Percentiles rank a stretch among this genome's conserved stretches.
Conservation (phyloP, 2,888 invertebrate genomes). For the Cenopis cana region DNA sequence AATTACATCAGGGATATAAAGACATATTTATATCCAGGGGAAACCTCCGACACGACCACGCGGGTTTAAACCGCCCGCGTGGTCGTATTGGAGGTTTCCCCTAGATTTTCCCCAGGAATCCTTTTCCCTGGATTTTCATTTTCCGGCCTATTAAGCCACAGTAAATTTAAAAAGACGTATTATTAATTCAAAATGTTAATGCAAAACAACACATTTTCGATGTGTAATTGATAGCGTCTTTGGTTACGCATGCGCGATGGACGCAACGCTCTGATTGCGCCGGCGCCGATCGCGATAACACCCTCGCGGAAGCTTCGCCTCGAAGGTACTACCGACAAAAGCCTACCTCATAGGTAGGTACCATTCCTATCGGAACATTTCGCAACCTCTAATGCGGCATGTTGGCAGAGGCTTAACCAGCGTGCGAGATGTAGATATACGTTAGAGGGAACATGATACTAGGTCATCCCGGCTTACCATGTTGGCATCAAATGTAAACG, state of each 20-base stretch:
- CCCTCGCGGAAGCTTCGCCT: slow-evolving; percentile 57
- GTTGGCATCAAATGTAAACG: background rate
- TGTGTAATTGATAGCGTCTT: slow-evolving; percentile 43
- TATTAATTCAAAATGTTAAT: slow-evolving; percentile 18
- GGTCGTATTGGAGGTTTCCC: too few relatives aligned
- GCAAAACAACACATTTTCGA: slow-evolving; percentile 28
- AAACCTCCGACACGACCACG: too few relatives aligned
- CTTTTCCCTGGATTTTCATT: too few relatives aligned
- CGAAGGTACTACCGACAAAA: slow-evolving; percentile 38
- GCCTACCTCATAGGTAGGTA: slow-evolving; percentile 5
- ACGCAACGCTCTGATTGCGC: slow-evolving; percentile 64
- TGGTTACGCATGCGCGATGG: slow-evolving; percentile 47
- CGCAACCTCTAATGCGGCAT: background rate
- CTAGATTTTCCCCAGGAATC: too few relatives aligned
- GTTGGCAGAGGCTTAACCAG: background rate
- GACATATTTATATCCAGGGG: background rate
- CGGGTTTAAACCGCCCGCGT: too few relatives aligned
- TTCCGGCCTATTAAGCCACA: too few relatives aligned
- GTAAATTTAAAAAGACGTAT: too few relatives aligned
- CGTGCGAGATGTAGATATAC: background rate
- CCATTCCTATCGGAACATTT: slow-evolving; percentile 9
- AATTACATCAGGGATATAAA: too few relatives aligned
- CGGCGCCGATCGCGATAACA: slow-evolving; percentile 52
- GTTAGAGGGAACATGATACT: background rate
- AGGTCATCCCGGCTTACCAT: too few relatives aligned